These are phyloP conservation scores for Ciconia boyciana DNA, from an alignment of 2,113 vertebrate genomes.

Conservation along the genomic window DNA sequence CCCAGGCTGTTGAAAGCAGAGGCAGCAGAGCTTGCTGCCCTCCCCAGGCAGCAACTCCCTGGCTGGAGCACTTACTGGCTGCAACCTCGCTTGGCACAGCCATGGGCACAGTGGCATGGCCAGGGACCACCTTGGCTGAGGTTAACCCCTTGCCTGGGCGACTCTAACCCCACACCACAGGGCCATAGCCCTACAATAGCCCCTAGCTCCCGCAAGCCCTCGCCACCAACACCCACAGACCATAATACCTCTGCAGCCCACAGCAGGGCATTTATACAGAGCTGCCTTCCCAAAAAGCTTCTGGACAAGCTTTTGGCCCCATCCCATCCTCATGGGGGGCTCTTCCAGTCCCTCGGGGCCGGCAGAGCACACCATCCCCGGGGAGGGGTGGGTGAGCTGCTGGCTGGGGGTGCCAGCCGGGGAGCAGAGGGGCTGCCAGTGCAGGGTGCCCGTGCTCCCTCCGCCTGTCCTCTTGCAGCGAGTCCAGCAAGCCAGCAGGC, in stretches of 20 bases:
- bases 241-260: background rate
- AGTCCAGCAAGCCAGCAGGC: constrained; percentile 77
- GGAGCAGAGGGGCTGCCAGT: background rate
- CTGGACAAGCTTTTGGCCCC: background rate
- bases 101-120: background rate
- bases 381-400: background rate
- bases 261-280: background rate
- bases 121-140: background rate
- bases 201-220: background rate
- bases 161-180: background rate
- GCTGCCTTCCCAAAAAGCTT: background rate
- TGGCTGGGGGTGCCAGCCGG: rapidly evolving
- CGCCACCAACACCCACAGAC: background rate
- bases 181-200: background rate
- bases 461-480: constrained; percentile 42
- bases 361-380: rapidly evolving
- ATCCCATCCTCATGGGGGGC: rapidly evolving
- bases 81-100: background rate
- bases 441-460: background rate
- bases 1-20: background rate
- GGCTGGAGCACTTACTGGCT: background rate
- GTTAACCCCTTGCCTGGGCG: background rate
- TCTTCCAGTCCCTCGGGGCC: background rate
- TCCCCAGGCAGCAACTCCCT: background rate
- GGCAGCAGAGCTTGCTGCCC: background rate